phyloP scores from a whole-genome alignment of 2,888 invertebrate species.

The Helleia helle region DNA sequence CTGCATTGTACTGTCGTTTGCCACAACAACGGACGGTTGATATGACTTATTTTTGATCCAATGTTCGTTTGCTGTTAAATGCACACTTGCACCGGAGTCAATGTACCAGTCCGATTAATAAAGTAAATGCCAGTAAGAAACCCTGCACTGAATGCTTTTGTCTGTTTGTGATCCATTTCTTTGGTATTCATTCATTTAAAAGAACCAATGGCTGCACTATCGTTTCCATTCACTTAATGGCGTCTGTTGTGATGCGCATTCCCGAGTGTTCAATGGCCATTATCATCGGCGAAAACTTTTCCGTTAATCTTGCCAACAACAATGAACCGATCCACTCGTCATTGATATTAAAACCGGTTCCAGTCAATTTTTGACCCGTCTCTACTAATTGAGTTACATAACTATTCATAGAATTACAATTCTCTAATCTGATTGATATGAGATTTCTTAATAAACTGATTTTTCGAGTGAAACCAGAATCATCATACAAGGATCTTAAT shows the following conservation, averaged over 20 bases:
- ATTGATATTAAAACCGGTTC: no score
- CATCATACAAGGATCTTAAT: no score
- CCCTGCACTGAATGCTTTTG: slow-evolving; percentile 19
- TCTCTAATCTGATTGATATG: slow-evolving; percentile 22
- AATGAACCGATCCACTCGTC: no score
- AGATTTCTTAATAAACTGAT: slow-evolving; percentile 21
- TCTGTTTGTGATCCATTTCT: no score
- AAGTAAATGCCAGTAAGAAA: slow-evolving; percentile 17
- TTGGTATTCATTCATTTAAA: no score
- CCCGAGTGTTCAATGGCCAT: slow-evolving; percentile 22
- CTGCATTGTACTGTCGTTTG: neutral
- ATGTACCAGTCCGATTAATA: slow-evolving; percentile 19
- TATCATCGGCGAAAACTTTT: slow-evolving; percentile 22
- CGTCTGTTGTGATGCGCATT: slow-evolving; percentile 17
- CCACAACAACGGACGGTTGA: neutral
- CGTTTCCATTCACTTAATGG: slow-evolving; percentile 13
- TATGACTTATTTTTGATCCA: slow-evolving; percentile 10
- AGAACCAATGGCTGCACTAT: no score
- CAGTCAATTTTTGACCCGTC: slow-evolving; percentile 20
- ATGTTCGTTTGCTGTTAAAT: slow-evolving; percentile 12
- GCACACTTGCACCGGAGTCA: no score
- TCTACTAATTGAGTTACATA: slow-evolving; percentile 24
- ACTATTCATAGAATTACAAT: slow-evolving; percentile 20
- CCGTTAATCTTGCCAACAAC: slow-evolving; percentile 20
- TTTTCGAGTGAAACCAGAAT: slow-evolving; percentile 20